Evolutionary conservation across 2,888 invertebrate genomes (phyloP), one percentile per base, ranked within the genome.

Genomic region (Empis stercorea): DNA sequence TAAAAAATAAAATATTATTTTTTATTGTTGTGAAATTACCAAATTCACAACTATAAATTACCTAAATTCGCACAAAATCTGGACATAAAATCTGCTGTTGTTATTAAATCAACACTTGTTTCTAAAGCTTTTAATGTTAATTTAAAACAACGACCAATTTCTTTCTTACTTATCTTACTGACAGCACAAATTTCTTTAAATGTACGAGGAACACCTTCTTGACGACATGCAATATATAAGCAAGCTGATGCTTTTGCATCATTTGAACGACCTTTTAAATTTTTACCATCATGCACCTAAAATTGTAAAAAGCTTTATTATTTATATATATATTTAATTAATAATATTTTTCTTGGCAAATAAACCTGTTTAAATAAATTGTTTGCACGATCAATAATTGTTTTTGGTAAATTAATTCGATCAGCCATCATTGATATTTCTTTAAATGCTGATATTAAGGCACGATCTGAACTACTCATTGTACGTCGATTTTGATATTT

Each of bases 101-200:
- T 99, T 49, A 99, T 97, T 48, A 95, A 79, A 63, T 96, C 95
- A 9, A 99, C 94, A 30, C 89, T 95, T 0, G 97, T 99, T 66
- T 96, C 94, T 45, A 99, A 72, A 0, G 92, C 94, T 66, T 95
- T 95, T 36, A 97, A 73, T 50, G 99, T 99, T 38, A 97, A 70
- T 63, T 97, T 97, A 70, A 99, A 99, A 65, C 97, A 97, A 55
- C 96, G 74, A 1, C 99, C 99, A 50, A 99, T 99, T 73, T 99
- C 99, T 61, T 97, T 95, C 72, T 99, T 99, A 61, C 96, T 95
- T 48, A 99, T 93, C 74, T 93, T 94, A 63, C 96, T 96, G 44
- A 97, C 94, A 0, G 97, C 97, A 69, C 97, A 99, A 51, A 99
- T 97, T 76, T 99, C 99, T 71, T 94, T 99, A 68, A 99, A 99